A percentile compares a stretch with the other conserved stretches of the same genome.
phyloP scores from a whole-genome alignment of 2,797 vertebrate genomes.

The Thalassophryne amazonica region DNA sequence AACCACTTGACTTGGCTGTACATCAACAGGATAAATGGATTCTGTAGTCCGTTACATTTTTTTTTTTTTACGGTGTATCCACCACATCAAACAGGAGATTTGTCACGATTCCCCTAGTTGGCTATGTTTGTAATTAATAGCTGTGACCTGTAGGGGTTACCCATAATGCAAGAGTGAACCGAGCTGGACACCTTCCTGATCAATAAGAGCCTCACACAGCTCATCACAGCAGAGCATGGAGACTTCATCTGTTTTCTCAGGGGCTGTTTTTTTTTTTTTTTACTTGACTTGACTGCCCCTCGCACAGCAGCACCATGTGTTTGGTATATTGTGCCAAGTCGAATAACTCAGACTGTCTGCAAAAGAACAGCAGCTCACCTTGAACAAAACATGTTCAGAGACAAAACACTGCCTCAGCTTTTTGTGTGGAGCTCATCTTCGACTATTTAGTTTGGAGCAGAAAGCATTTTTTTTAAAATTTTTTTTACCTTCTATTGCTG shows the following conservation, averaged over 20 bases:
- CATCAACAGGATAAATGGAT: too few species aligned
- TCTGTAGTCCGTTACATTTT: too few species aligned
- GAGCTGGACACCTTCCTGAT: conserved; percentile 28
- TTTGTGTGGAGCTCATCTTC: conserved; percentile 21
- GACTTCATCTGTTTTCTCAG: conserved; percentile 49
- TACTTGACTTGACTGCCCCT: conserved; percentile 49
- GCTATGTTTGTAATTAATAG: conserved; percentile 68
- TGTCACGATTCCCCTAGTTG: conserved; percentile 45
- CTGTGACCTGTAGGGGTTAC: conserved; percentile 44
- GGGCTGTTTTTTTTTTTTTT: conserved; percentile 52
- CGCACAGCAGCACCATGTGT: neutral
- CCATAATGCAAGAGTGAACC: conserved; percentile 39
- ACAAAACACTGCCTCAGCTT: conserved; percentile 55
- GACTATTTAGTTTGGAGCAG: conserved; percentile 36
- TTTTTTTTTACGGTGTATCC: too few species aligned
- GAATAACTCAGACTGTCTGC: conserved; percentile 12
- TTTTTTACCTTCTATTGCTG: neutral
- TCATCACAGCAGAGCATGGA: conserved; percentile 24
- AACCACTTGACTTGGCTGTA: too few species aligned
- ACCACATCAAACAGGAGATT: conserved; percentile 37
- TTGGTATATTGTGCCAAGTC: conserved; percentile 35
- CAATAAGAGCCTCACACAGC: conserved; percentile 33
- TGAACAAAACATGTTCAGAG: conserved; percentile 24
- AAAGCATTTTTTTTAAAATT: conserved; percentile 17
- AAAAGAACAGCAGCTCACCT: conserved; percentile 29